Evolutionary conservation across 2,113 vertebrate genomes (phyloP), one percentile per base, ranked within the genome.

Genomic region (Perca schrenkii): DNA sequence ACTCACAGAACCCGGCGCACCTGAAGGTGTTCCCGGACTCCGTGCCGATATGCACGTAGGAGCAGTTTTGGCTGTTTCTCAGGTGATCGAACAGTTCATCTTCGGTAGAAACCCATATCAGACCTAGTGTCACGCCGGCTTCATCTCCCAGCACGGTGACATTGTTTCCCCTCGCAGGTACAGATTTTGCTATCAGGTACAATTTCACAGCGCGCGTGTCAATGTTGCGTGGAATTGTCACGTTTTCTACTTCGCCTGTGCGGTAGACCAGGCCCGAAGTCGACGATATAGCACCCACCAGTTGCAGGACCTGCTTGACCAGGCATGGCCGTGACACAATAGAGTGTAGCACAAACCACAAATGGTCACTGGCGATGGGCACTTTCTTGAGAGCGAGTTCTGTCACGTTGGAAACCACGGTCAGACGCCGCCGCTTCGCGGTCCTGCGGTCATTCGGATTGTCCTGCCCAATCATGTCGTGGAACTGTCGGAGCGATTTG

Each of bases 261-360:
- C 22, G 75, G 6, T 31, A 60, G 2, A 77, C 3, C 6, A 40
- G 0, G 0, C 36, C 53, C 1, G 75, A 50, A 0, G 0, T 21
- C 1, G 54, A 67, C 0, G 75, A 7, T 1, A 77, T 4, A 4
- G 76, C 1, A 12, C 76, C 77, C 1, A 79, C 77, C 1, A 79
- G 28, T 57, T 79, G 77, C 5, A 79, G 15, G 1, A 62, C 77
- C 14, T 43, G 46, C 47, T 43, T 52, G 6, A 79, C 66, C 28
- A 70, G 66, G 10, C 14, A 61, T 1, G 57, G 77, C 1, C 43
- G 52, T 1, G 77, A 71, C n/a, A 62, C 34, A 0, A 79, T 16
- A n/a, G 1, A 63, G 36, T 79, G 67, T 28, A 70, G 2, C 28
- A 61, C 21, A 5, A 78, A 78, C 76, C 76, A 78, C 65, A 78